Evolutionary conservation across 2,888 invertebrate genomes (phyloP).

Genomic region (Chaitophorus viminalis): DNA sequence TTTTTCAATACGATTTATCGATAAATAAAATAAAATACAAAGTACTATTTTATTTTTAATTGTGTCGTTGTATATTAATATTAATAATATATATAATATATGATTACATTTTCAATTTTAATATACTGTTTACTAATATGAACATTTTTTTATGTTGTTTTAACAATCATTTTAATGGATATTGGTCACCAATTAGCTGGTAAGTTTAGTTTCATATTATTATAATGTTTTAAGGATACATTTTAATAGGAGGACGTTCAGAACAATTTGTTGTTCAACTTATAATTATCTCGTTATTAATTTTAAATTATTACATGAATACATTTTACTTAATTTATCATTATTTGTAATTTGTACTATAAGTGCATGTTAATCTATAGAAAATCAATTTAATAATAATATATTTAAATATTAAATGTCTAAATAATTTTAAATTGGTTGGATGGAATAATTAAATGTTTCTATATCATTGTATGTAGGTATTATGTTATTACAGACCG

Average conservation of each 20-base stretch:
- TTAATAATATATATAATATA: too few species aligned
- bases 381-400: not conserved
- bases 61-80: too few species aligned
- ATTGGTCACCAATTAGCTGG: conserved; percentile 7
- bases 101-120: too few species aligned
- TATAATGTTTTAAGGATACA: not conserved
- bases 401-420: too few species aligned
- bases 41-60: too few species aligned
- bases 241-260: not conserved
- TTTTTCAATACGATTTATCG: not conserved
- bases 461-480: not conserved
- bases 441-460: not conserved
- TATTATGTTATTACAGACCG: not conserved
- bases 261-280: too few species aligned
- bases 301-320: too few species aligned
- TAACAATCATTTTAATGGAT: conserved; percentile 28
- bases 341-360: not conserved
- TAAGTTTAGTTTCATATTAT: conserved; percentile 12
- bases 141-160: conserved; percentile 18
- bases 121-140: too few species aligned
- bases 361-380: not conserved
- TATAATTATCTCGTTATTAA: too few species aligned
- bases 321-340: too few species aligned
- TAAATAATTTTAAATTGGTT: too few species aligned
- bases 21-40: not conserved